Evolutionary conservation across 1,140 invertebrate species (phyloP), one percentile per base, ranked within the genome.

Genomic region (Drosophila arizonae): DNA sequence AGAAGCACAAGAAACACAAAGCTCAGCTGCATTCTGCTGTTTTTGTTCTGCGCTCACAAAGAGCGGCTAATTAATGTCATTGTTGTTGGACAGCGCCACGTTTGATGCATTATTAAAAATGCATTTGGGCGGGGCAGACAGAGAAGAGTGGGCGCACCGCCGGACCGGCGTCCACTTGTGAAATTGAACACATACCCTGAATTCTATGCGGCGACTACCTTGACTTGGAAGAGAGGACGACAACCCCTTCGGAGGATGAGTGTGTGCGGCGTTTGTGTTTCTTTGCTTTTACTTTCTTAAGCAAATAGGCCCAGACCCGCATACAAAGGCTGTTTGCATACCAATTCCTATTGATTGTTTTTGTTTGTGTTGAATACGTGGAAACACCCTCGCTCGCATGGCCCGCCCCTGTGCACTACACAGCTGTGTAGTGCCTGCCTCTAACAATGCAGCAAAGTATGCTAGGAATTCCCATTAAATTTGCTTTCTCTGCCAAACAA

Each of bases 291-390:
- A 86, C 78, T 85, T 85, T 77, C 67, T 70, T 81, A 55, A 66
- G 45, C 74, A 86, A 85, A 85, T 86, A 86, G 81, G 65, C 68
- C 63, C 33, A 64, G 73, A 57, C 33, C 30, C 39, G 69, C 65
- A 75, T 68, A 77, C 77, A 85, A 77, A 76, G 67, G 55, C 50
- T 85, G 82, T 85, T 86, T 85, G 82, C 82, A 85, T 78, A 85
- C 76, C 81, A 85, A 77, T 86, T 84, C 77, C 81, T 78, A 85
- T 85, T 85, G 81, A 85, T 87, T 84, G 82, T 81, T 81, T 82
- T 82, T 79, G 75, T 85, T 80, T 85, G 77, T 70, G 72, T 79
- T 85, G 68, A 73, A 63, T 65, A 48, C 52, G 10, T 36, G 57
- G 58, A 50, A 39, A 26, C 57, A 21, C 4, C 50, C 39, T 36